Evolutionary conservation across 1,140 invertebrate species (phyloP).

Genomic region (Magallana ariakensis): DNA sequence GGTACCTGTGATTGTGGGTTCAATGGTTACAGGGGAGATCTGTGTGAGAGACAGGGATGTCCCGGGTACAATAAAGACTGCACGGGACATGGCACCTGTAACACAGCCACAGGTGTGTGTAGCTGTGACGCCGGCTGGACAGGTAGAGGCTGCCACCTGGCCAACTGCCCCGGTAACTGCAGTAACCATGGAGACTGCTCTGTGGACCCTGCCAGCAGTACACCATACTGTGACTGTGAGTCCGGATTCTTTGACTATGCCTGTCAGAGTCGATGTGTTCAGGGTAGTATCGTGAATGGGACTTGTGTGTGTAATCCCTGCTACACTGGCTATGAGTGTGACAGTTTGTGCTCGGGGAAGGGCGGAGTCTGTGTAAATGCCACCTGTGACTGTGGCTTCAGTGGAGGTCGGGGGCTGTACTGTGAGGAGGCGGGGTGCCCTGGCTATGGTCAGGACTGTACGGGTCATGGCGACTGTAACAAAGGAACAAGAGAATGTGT

Average conservation of each 20-base stretch:
- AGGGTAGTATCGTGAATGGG: slow-evolving; percentile 55
- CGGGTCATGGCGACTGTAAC: slow-evolving; percentile 61
- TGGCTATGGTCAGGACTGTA: slow-evolving; percentile 61
- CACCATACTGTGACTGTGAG: slow-evolving; percentile 57
- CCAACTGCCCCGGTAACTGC: slow-evolving; percentile 56
- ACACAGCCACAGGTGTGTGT: slow-evolving; percentile 57
- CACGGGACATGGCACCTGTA: slow-evolving; percentile 59
- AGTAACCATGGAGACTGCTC: slow-evolving; percentile 56
- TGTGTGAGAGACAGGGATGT: slow-evolving; percentile 65
- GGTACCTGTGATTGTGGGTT: slow-evolving; percentile 66
- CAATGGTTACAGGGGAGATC: slow-evolving; percentile 61
- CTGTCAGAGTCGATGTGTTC: slow-evolving; percentile 59
- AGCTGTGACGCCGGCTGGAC: slow-evolving; percentile 65
- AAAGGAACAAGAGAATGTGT: slow-evolving; percentile 56
- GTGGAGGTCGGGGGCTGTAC: slow-evolving; percentile 61
- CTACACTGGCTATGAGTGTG: slow-evolving; percentile 61
- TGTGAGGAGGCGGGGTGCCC: slow-evolving; percentile 66
- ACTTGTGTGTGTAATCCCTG: slow-evolving; percentile 63
- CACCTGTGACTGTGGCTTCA: slow-evolving; percentile 66
- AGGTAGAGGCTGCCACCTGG: slow-evolving; percentile 56
- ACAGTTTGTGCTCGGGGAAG: slow-evolving; percentile 59
- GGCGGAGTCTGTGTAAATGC: slow-evolving; percentile 60
- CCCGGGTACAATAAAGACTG: slow-evolving; percentile 63
- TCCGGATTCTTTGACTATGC: slow-evolving; percentile 56
- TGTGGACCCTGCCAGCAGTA: background rate